A percentile compares a stretch with the other conserved stretches of the same genome.
These are phyloP conservation scores for Ephialtes manifestator DNA, from an alignment of 2,888 invertebrate genomes.

Conservation along the genomic window DNA sequence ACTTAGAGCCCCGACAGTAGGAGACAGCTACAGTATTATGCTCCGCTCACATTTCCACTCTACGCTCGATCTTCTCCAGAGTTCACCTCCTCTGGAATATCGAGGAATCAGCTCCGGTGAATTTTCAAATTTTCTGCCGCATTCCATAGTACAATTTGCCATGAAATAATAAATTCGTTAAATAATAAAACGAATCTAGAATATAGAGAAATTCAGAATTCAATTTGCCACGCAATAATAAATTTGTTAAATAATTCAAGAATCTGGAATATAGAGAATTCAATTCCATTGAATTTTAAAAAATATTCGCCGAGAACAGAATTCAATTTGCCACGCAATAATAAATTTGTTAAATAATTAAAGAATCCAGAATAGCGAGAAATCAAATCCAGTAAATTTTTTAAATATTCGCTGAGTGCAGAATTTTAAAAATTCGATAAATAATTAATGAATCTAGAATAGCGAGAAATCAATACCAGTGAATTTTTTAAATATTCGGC, in stretches of 20 bases:
- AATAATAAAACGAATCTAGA: not conserved
- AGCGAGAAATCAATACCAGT: too few relatives aligned
- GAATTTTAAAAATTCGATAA: not conserved
- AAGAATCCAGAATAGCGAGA: not conserved
- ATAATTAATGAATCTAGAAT: not conserved
- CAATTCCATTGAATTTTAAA: not conserved
- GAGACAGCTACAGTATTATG: slow-evolving; percentile 24
- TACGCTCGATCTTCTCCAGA: not conserved
- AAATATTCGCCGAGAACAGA: slow-evolving; percentile 15
- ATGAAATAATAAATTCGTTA: too few relatives aligned
- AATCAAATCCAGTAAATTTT: too few relatives aligned
- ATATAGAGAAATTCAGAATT: not conserved
- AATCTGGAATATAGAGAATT: not conserved
- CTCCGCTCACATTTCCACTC: slow-evolving; percentile 21
- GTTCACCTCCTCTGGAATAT: slow-evolving; percentile 24
- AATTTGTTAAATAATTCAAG: too few relatives aligned
- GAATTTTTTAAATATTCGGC: too few relatives aligned
- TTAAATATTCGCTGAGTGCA: too few relatives aligned
- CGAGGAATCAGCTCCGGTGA: not conserved
- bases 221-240: too few relatives aligned
- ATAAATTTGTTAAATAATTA: too few relatives aligned
- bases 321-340: slow-evolving; percentile 53
- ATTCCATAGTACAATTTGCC: slow-evolving; percentile 56
- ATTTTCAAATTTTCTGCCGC: slow-evolving; percentile 1
- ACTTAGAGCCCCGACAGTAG: slow-evolving; percentile 72